Evolutionary conservation across 2,113 vertebrate species (phyloP), one percentile per base, ranked within the genome.

Genomic region (Corydoras sp.): DNA sequence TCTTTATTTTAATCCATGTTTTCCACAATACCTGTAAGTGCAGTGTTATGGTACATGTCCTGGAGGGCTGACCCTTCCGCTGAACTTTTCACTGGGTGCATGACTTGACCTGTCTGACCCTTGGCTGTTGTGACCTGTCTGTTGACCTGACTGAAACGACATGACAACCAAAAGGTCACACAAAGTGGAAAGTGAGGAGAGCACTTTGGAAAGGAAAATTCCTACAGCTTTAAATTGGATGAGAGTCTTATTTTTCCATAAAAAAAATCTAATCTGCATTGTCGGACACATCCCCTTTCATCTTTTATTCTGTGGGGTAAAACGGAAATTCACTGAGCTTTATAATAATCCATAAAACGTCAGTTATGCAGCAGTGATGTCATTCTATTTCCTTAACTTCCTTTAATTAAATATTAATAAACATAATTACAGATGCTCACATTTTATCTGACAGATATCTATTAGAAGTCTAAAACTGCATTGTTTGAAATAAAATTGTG

Each of bases 61-160:
- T 68, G 50, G 82, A 86, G 86, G 83, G 69, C 67, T 64, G 62
- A 24, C 32, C 72, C 55, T 61, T 6, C 30, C 54, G 35, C 12
- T 69, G 69, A 93, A 92, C 92, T 93, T 89, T 92, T 93, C 88
- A 93, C 90, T 91, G 84, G 85, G 67, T 90, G 86, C 91, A 86
- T 83, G 82, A 76, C 82, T 81, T 92, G 92, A 92, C 92, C 92
- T 81, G 89, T 90, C 90, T 92, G 92, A 89, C 90, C 92, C 88
- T 84, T 90, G 88, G 88, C 91, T 92, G 91, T 91, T 92, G 90
- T 83, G 88, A 84, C 86, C 89, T 84, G 90, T 90, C 86, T 91
- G 85, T 43, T 43, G 35, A 43, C 35, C 35, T 2, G 35, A 88
- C 84, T 82, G 80, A 89, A 76, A 77, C 80, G 76, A 78, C 76